A percentile compares a stretch with the other conserved stretches of the same genome.
Evolutionary conservation across 2,113 vertebrate species (phyloP).

Genomic region (Daphoenositta chrysoptera): DNA sequence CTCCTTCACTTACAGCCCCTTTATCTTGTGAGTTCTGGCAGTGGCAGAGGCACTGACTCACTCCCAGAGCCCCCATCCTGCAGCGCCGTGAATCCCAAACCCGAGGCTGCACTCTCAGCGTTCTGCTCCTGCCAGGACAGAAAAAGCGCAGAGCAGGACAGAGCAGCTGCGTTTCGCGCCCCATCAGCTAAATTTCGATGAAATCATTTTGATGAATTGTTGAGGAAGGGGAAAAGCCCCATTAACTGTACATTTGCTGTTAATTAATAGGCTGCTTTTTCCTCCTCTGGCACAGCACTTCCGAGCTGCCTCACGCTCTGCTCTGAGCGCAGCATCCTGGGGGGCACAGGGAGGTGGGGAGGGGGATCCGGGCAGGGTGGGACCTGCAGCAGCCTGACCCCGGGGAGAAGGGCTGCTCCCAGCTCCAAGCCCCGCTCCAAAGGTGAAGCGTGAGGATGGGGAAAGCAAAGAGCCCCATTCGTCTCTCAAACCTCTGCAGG

Average conservation of each 20-base stretch:
- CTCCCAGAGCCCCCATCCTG: constrained; percentile 21
- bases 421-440: background rate
- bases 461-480: background rate
- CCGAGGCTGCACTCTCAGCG: constrained; percentile 4
- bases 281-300: background rate
- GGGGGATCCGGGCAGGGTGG: background rate
- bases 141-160: constrained; percentile 29
- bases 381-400: background rate
- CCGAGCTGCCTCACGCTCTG: background rate
- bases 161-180: constrained; percentile 54
- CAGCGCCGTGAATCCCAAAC: background rate
- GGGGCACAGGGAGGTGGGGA: background rate
- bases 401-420: fast-evolving
- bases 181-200: constrained; percentile 64
- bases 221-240: constrained; percentile 40
- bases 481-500: background rate
- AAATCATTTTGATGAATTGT: constrained; percentile 66
- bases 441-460: background rate
- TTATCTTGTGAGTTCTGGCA: background rate
- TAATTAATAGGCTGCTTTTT: constrained; percentile 61
- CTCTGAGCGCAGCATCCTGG: background rate
- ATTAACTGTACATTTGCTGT: constrained; percentile 61
- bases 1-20: background rate
- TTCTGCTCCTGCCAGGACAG: constrained; percentile 38
- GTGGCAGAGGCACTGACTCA: constrained; percentile 8